phyloP scores from a whole-genome alignment of 53 echinoderm and acorn worm genomes.

The Holothuria scabra region DNA sequence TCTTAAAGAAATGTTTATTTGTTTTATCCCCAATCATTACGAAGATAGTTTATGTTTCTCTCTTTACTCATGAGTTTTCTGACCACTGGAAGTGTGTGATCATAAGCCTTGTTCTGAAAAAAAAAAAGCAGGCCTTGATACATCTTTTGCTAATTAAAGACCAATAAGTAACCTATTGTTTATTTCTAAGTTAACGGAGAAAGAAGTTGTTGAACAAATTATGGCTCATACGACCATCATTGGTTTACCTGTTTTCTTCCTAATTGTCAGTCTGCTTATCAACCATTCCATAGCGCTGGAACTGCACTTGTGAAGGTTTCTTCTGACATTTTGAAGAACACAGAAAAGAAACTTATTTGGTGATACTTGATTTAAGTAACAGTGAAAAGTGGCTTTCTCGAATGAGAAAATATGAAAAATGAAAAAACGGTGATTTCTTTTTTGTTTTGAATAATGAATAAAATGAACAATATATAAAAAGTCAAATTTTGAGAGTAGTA shows the following conservation, averaged over 20 bases:
- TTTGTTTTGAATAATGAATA: too few species aligned
- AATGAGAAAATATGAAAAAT: too few species aligned
- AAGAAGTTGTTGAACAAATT: slow-evolving; percentile 8
- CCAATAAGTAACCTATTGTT: slow-evolving; percentile 25
- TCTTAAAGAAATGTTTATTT: slow-evolving; percentile 11
- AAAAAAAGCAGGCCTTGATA: neutral
- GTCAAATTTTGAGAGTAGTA: too few species aligned
- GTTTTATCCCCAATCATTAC: neutral
- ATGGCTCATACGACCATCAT: too few species aligned
- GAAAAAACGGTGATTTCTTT: too few species aligned
- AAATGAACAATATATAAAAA: too few species aligned
- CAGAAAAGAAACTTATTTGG: neutral
- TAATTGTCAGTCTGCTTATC: neutral
- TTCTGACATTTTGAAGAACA: neutral
- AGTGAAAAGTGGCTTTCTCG: too few species aligned
- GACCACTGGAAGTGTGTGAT: slow-evolving; percentile 2
- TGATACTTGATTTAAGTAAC: neutral
- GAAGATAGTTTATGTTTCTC: slow-evolving; percentile 9
- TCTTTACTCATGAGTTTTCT: neutral
- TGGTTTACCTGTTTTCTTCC: neutral
- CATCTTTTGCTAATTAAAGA: slow-evolving; percentile 4
- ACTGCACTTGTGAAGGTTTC: slow-evolving; percentile 6
- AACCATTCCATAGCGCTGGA: neutral
- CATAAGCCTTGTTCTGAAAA: neutral
- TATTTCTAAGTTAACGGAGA: slow-evolving; percentile 10